phyloP scores from a whole-genome alignment of 1,140 invertebrate genomes.

The Cydia pomonella region DNA sequence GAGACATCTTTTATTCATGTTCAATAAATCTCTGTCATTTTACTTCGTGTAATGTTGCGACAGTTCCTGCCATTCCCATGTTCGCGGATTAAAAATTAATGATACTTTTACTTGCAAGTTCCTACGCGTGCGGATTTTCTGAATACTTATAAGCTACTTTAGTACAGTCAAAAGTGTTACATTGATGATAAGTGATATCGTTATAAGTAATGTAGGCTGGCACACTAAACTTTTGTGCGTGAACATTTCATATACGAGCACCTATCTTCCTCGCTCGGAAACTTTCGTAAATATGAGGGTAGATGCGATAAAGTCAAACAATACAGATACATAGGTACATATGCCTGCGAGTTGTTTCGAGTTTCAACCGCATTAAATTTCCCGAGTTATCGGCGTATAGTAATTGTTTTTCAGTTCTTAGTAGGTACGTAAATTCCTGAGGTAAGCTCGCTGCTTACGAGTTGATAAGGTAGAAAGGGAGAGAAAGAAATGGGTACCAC shows the following conservation, averaged over 20 bases:
- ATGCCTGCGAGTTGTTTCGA: background rate
- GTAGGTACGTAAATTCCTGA: too few relatives aligned
- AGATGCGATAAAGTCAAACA: background rate
- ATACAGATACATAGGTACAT: background rate
- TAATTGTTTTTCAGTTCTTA: background rate
- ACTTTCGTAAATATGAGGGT: background rate
- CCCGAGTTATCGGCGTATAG: background rate
- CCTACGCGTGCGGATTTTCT: slow-evolving; percentile 1
- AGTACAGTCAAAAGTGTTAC: background rate
- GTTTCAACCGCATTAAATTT: background rate
- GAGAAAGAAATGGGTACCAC: too few relatives aligned
- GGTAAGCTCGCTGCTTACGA: too few relatives aligned
- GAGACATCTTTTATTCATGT: slow-evolving; percentile 31
- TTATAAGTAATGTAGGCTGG: background rate
- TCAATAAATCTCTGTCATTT: slow-evolving; percentile 33
- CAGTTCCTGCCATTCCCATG: slow-evolving; percentile 31
- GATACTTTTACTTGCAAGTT: slow-evolving; percentile 25
- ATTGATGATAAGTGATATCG: background rate
- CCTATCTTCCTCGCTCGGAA: background rate
- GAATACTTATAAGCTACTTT: slow-evolving; percentile 17
- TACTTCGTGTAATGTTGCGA: slow-evolving; percentile 28
- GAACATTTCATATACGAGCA: slow-evolving; percentile 2
- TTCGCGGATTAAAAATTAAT: slow-evolving; percentile 32
- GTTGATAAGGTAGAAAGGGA: too few relatives aligned
- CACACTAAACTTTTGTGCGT: background rate